A percentile compares a stretch with the other conserved stretches of the same genome.
Conservation (phyloP, 2,113 vertebrate species). For the Siniperca chuatsi region DNA sequence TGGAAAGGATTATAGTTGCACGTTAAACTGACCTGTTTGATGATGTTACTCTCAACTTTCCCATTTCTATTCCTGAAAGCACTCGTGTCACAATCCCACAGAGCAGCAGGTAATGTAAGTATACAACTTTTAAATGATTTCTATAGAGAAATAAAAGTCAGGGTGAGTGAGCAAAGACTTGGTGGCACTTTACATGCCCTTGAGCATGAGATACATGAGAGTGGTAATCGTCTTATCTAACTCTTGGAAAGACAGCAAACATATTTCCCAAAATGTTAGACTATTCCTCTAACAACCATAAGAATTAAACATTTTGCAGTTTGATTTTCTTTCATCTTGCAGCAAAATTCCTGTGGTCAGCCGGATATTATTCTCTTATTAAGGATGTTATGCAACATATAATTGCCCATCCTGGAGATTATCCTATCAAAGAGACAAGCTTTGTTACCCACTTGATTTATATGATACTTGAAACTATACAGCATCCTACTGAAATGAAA, state of each 20-base stretch:
- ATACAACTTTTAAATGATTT: neutral
- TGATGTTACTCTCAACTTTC: neutral
- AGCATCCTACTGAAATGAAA: neutral
- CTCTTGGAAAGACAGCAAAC: neutral
- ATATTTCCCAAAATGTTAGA: neutral
- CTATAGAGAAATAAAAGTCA: neutral
- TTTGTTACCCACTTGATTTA: neutral
- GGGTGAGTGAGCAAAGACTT: too few relatives aligned
- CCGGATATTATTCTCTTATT: neutral
- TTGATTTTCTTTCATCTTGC: slow-evolving; percentile 1
- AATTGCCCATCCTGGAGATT: slow-evolving; percentile 6
- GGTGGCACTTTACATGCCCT: too few relatives aligned
- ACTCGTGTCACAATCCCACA: too few relatives aligned
- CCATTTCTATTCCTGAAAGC: slow-evolving; percentile 2
- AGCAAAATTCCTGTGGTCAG: neutral
- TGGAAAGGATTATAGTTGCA: slow-evolving; percentile 10
- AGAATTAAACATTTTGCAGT: neutral
- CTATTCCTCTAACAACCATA: neutral
- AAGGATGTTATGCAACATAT: slow-evolving; percentile 1
- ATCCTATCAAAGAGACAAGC: neutral
- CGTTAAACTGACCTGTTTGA: slow-evolving; percentile 2
- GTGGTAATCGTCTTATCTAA: neutral
- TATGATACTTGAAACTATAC: neutral
- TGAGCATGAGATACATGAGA: neutral
- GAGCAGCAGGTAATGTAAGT: neutral